Evolutionary conservation across 2,797 vertebrate species (phyloP), one percentile per base, ranked within the genome.

Genomic region (Mustela erminea): DNA sequence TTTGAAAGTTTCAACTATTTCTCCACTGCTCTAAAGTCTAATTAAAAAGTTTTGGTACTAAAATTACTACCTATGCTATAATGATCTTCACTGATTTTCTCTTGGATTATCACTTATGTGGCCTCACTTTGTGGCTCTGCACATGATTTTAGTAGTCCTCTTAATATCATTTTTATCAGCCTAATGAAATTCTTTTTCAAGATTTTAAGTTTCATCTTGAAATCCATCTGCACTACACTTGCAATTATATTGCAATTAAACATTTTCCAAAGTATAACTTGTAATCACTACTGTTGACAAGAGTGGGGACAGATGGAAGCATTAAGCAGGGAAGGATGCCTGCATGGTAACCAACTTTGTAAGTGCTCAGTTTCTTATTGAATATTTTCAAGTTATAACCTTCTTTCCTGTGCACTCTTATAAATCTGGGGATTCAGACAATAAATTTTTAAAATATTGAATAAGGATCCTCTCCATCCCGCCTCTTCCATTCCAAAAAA

Each of bases 351-450:
- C 10, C 38, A 46, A 17, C 38, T 82, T 46, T 80, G 0, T 75
- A 90, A 66, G 25, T 52, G n/a, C 25, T 77, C 25, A 74, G 54
- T 93, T 77, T 58, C 38, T 92, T 75, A 85, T 5, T 80, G 49
- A 92, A 38, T 92, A 81, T 81, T 90, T 80, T 84, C 17, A 93
- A 88, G 41, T 85, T 75, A 60, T 60, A 93, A 66, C 4, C 43
- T 81, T 77, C 58, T 80, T 90, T 90, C 46, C 46, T 87, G 64
- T 27, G 62, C 54, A 91, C 70, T 9, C 41, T 66, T 93, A 75
- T 60, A 60, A 88, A 93, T 41, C 41, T 87, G 95, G 49, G 46
- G 64, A 85, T 60, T 88, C 75, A 93, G 56, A 41, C 35, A 91
- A 66, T 27, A 58, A 38, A 88, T 66, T 89, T 85, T 58, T 5